Percentiles rank a stretch among this genome's conserved stretches.
Conservation (phyloP, 2,113 vertebrate genomes). For the Melanerpes formicivorus region DNA sequence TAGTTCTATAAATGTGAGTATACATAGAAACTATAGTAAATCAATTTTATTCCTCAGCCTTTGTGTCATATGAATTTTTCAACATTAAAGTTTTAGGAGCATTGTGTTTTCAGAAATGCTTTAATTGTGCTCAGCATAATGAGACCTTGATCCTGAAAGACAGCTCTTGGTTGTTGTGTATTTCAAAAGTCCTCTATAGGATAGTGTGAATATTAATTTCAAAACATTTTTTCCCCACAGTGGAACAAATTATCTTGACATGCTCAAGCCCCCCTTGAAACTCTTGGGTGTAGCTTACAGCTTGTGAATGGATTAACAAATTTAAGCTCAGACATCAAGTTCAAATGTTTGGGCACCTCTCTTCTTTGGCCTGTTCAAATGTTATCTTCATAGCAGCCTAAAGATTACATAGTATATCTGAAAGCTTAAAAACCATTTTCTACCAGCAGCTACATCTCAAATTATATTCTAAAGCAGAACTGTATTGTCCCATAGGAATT, state of each 20-base stretch:
- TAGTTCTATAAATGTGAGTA: background rate
- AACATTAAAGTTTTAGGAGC: background rate
- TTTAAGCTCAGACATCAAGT: background rate
- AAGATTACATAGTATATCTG: background rate
- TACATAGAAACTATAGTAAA: background rate
- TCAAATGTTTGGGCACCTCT: background rate
- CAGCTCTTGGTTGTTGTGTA: background rate
- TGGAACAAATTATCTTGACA: background rate
- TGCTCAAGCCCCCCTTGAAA: background rate
- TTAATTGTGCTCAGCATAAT: background rate
- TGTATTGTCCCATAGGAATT: background rate
- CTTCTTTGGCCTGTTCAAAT: background rate
- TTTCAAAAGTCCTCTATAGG: constrained; percentile 1
- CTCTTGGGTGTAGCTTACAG: background rate
- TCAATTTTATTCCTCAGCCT: background rate
- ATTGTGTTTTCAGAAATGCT: background rate
- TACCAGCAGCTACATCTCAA: background rate
- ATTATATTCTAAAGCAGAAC: background rate
- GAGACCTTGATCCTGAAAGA: constrained; percentile 18
- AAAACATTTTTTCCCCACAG: background rate
- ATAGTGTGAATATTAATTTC: background rate
- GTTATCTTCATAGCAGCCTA: background rate
- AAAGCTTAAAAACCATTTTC: background rate
- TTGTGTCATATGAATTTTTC: background rate
- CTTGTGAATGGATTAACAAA: background rate